These are phyloP conservation scores for Lutraria rhynchaena DNA, from an alignment of 1,140 invertebrate species.

Conservation along the genomic window DNA sequence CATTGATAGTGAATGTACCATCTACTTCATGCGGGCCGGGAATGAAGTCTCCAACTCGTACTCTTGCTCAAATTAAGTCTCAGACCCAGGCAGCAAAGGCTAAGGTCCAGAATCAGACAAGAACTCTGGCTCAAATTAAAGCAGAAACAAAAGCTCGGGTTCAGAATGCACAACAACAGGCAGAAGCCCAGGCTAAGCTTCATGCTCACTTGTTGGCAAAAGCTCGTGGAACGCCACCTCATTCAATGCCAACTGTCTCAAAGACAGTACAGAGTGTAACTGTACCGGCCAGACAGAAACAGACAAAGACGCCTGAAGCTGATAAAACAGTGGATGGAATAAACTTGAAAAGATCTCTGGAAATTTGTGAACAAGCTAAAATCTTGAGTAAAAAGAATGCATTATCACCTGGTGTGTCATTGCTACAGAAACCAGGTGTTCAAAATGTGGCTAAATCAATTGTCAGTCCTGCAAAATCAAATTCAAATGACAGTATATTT, in stretches of 20 bases:
- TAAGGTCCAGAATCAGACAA: conserved; percentile 69
- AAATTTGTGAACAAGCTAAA: conserved; percentile 90
- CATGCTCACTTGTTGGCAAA: conserved; percentile 59
- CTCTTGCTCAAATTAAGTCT: conserved; percentile 79
- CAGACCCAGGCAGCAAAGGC: conserved; percentile 75
- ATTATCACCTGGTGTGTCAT: conserved; percentile 5
- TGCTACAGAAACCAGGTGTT: conserved; percentile 40
- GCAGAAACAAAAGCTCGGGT: conserved; percentile 76
- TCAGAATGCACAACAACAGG: conserved; percentile 60
- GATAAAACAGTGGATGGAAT: conserved; percentile 84
- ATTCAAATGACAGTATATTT: conserved; percentile 23
- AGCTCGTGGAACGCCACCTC: conserved; percentile 37
- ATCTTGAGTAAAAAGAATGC: conserved; percentile 47
- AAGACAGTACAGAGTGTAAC: conserved; percentile 70
- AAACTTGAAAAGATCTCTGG: conserved; percentile 95
- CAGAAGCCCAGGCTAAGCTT: conserved; percentile 56
- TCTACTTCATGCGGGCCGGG: conserved; percentile 19
- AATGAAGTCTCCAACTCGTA: conserved; percentile 72
- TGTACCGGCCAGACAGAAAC: conserved; percentile 59
- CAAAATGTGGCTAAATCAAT: background rate
- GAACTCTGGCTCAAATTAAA: conserved; percentile 79
- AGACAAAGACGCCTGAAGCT: conserved; percentile 31
- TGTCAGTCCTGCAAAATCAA: background rate
- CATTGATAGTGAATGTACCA: conserved; percentile 22
- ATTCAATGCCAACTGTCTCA: conserved; percentile 17